Percentiles rank a stretch among this genome's conserved stretches.
Conservation (phyloP, 2,888 invertebrate species). For the Lamellibrachia satsuma region DNA sequence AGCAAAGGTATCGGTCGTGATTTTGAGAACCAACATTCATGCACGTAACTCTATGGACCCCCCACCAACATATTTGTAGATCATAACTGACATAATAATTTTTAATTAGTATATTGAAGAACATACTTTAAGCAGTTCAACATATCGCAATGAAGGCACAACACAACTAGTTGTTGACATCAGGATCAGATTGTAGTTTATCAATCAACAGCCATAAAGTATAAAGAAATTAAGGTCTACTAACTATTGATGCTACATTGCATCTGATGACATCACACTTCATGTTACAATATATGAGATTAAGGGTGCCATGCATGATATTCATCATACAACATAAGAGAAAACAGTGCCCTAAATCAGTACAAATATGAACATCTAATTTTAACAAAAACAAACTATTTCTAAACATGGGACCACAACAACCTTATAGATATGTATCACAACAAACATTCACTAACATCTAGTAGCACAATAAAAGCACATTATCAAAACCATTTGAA, state of each 20-base stretch:
- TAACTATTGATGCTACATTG: neutral
- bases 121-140: neutral
- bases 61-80: neutral
- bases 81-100: neutral
- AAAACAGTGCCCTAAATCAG: neutral
- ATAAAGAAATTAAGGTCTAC: neutral
- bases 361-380: neutral
- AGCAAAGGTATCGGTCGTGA: neutral
- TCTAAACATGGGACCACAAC: neutral
- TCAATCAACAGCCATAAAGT: neutral
- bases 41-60: neutral
- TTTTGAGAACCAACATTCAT: neutral
- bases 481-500: neutral
- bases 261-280: neutral
- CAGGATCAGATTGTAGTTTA: neutral
- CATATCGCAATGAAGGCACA: neutral
- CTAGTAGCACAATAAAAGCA: constrained; percentile 8
- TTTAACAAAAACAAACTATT: neutral
- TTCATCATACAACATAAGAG: neutral
- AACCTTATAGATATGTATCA: neutral
- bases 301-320: neutral
- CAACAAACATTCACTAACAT: neutral
- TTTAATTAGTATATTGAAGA: neutral
- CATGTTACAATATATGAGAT: neutral
- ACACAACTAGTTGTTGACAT: neutral